Evolutionary conservation across 2,797 vertebrate species (phyloP).

Genomic region (Liasis olivaceus): DNA sequence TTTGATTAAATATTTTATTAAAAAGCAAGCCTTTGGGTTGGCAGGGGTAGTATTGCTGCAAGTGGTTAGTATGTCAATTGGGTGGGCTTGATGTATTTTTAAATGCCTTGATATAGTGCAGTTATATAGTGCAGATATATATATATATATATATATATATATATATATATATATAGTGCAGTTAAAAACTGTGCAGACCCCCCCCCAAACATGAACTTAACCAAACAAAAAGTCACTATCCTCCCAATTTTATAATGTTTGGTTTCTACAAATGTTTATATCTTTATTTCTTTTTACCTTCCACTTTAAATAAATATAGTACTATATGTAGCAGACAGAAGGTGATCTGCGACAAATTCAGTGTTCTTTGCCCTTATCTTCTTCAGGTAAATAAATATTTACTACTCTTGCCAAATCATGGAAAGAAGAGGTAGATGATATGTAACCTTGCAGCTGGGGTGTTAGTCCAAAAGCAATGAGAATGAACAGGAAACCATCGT

Average conservation of each 20-base stretch:
- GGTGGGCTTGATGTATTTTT: constrained; percentile 47
- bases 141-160: no score
- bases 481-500: constrained; percentile 33
- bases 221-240: constrained; percentile 24
- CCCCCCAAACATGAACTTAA: constrained; percentile 46
- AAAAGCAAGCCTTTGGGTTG: constrained; percentile 70
- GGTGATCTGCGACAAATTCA: constrained; percentile 29
- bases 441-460: constrained; percentile 33
- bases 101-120: constrained; percentile 50
- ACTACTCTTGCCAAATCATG: constrained; percentile 26
- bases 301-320: constrained; percentile 39
- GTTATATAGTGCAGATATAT: no score
- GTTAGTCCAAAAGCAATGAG: constrained; percentile 31
- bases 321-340: neutral
- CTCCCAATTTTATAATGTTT: constrained; percentile 15
- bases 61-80: constrained; percentile 56
- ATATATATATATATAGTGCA: no score
- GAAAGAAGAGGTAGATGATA: constrained; percentile 43
- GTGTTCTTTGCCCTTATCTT: constrained; percentile 36
- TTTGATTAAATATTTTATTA: constrained; percentile 67
- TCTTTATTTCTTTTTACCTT: constrained; percentile 31
- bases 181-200: constrained; percentile 34
- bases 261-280: constrained; percentile 34
- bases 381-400: constrained; percentile 47
- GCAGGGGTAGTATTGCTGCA: constrained; percentile 62